Evolutionary conservation across 1,140 invertebrate species (phyloP).

Genomic region (Apis laboriosa): DNA sequence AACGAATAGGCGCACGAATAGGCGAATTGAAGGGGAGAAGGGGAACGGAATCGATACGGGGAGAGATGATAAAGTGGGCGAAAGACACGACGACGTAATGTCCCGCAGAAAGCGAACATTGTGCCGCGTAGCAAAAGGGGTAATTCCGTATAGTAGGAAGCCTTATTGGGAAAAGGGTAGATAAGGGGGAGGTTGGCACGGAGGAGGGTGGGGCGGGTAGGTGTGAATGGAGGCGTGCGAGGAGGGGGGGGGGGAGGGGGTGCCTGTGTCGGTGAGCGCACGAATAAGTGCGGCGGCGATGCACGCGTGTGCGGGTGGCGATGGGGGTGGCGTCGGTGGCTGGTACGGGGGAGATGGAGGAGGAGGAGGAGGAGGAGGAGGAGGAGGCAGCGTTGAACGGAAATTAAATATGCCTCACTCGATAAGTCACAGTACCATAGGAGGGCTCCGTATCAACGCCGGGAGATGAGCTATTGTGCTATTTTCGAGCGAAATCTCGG

Average conservation of each 20-base stretch:
- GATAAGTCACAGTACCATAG: slow-evolving; percentile 78
- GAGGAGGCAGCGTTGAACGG: slow-evolving; percentile 71
- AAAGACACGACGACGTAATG: slow-evolving; percentile 69
- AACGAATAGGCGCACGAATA: no score
- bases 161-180: slow-evolving; percentile 81
- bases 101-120: slow-evolving; percentile 75
- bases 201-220: background rate
- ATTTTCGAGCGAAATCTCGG: slow-evolving; percentile 78
- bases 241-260: background rate
- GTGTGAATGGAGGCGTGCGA: slow-evolving; percentile 55
- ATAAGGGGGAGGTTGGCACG: slow-evolving; percentile 67
- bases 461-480: slow-evolving; percentile 81
- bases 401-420: slow-evolving; percentile 82
- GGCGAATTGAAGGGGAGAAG: background rate
- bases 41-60: background rate
- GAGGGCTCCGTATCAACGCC: slow-evolving; percentile 75
- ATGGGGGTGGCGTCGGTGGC: slow-evolving; percentile 15
- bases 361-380: background rate
- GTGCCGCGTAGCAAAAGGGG: slow-evolving; percentile 70
- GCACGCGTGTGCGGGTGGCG: slow-evolving; percentile 29
- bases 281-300: slow-evolving; percentile 5
- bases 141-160: slow-evolving; percentile 77
- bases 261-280: background rate
- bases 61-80: slow-evolving; percentile 49
- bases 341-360: background rate